These are phyloP conservation scores for Epistrophella euchroma DNA, from an alignment of 2,888 invertebrate species.

Conservation along the genomic window DNA sequence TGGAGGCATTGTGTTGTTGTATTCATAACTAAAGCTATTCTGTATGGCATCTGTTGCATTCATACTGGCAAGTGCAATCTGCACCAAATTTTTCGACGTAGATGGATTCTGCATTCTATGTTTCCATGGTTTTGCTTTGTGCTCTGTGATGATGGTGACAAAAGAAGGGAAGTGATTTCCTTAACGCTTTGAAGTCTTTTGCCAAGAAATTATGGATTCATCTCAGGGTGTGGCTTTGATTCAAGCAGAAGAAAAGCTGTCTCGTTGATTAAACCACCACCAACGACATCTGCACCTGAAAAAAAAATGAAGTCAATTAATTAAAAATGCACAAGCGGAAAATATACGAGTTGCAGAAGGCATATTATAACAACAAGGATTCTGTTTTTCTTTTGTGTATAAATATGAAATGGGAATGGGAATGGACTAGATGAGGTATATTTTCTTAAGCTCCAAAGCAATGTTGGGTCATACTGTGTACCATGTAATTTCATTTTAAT, in stretches of 20 bases:
- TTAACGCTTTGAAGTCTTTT: slow-evolving; percentile 12
- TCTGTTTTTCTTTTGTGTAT: slow-evolving; percentile 2
- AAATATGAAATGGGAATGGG: neutral
- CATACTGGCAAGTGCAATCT: slow-evolving; percentile 56
- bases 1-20: slow-evolving; percentile 55
- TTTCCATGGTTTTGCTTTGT: slow-evolving; percentile 24
- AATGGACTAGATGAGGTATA: neutral
- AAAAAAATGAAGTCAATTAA: slow-evolving; percentile 62
- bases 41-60: slow-evolving; percentile 61
- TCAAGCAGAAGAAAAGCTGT: slow-evolving; percentile 12
- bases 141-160: neutral
- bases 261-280: neutral
- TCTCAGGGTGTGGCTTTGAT: slow-evolving; percentile 36
- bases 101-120: slow-evolving; percentile 57
- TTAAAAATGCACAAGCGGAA: slow-evolving; percentile 42
- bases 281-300: slow-evolving; percentile 42
- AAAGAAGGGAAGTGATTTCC: slow-evolving; percentile 20
- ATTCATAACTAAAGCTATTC: slow-evolving; percentile 56
- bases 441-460: neutral
- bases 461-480: slow-evolving; percentile 27
- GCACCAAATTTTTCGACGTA: slow-evolving; percentile 51
- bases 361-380: neutral
- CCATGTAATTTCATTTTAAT: slow-evolving; percentile 58
- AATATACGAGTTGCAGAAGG: neutral
- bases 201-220: slow-evolving; percentile 61